phyloP scores from a whole-genome alignment of 2,113 vertebrate species.

The Tupaia chinensis region DNA sequence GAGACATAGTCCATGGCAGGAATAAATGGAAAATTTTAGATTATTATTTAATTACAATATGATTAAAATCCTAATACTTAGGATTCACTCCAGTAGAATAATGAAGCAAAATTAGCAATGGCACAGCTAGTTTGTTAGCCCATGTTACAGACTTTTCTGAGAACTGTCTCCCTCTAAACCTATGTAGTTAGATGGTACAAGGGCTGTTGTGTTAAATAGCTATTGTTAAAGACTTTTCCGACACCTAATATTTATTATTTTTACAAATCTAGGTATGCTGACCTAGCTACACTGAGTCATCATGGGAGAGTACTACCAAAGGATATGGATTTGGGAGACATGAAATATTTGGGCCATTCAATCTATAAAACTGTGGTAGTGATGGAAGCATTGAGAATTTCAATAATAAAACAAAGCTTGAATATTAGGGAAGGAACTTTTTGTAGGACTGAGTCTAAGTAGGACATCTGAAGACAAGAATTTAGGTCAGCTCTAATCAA shows the following conservation, averaged over 20 bases:
- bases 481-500: background rate
- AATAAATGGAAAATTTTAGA: background rate
- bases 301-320: background rate
- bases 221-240: background rate
- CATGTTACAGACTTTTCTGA: background rate
- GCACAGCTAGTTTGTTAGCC: background rate
- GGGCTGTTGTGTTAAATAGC: background rate
- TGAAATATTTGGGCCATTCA: background rate
- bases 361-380: background rate
- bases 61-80: background rate
- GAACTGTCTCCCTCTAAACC: background rate
- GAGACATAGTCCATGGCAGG: no score
- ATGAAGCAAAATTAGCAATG: background rate
- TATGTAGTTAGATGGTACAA: background rate
- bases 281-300: fast-evolving
- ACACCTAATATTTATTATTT: background rate
- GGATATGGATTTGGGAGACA: fast-evolving
- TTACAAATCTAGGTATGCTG: background rate
- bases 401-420: background rate
- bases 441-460: background rate
- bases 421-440: background rate
- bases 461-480: background rate
- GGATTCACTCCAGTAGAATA: background rate
- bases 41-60: background rate
- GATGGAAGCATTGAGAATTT: background rate